Base-by-base conservation (phyloP, 1,140 invertebrate species). In the Vanessa tameamea region DNA sequence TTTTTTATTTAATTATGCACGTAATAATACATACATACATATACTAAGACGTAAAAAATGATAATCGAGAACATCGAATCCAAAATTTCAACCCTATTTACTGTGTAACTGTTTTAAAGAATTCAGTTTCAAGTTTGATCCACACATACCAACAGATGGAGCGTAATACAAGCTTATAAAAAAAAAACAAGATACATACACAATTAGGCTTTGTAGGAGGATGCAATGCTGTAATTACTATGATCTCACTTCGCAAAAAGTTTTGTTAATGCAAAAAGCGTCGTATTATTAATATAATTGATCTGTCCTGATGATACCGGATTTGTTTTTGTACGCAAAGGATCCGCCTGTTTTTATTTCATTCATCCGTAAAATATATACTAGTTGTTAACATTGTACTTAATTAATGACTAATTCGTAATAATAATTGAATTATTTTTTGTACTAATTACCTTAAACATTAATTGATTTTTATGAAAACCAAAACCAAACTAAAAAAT, bases 181-280 rank as follows among this genome's bases (percentile, higher is more conserved):
- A 9, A 31, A 43, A 43, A 9, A 43, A 43, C 37, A 43, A 8
- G 37, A 43, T 51, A 51, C 48, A 51, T 4, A 15, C 13, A 51
- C 48, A 15, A 51, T 51, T 59, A 59, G 55, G 55, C 55, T 53
- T 53, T 7, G 55, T 26, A 26, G 23, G 12, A 59, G 55, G 55
- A 59, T 59, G 55, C 55, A 59, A 59, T 59, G 23, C 23, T 7
- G 55, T 68, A 67, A 53, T 57, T 57, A 53, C 65, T 69, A 69
- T 69, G 66, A 69, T 57, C 66, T 69, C 47, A 68, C 31, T 73
- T 82, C 77, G 83, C 63, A 71, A 84, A 85, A 84, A 78, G 53
- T 69, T 84, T 82, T 80, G 82, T 82, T 82, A 75, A 20, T 70
- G 73, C 74, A 86, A 86, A 86, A 61, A 86, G 77, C 61, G 1